Base-by-base conservation (phyloP, 2,797 vertebrate species). In the Silurus aristotelis region DNA sequence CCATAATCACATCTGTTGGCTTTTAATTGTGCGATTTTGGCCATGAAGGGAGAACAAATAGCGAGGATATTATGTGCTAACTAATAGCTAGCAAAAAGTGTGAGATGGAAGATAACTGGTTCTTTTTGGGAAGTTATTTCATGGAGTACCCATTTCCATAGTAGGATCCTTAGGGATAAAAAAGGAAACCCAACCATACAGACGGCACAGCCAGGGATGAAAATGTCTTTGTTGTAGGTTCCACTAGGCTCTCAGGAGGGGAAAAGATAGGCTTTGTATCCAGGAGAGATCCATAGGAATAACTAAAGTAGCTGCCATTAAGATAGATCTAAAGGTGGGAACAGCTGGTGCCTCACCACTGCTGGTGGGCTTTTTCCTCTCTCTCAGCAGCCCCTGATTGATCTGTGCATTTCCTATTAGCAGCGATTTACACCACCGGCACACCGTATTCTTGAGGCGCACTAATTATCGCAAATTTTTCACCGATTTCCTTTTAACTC, bases 191-290 rank as follows among this genome's bases (percentile, higher is more conserved):
- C 19, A 82, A 78, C 27, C 22, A 75, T 80, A 83, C 58, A 80
- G 85, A 86, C 87, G 82, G 82, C 64, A 73, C 72, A 64, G 87
- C 73, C 52, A 80, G 85, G 60, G 72, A 68, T 66, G 67, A 73
- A 81, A 83, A 61, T 55, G 60, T 70, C 82, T 88, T 90, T 90
- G 88, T 90, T 83, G 87, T 85, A 58, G 56, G 19, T 72, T 68
- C 72, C 63, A 63, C 31, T 78, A 60, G 67, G 27, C 81, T 88
- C 79, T 86, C 66, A 72, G 60, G 77, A 85, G 82, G 66, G 25
- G 38, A 88, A 48, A 80, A 46, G 82, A 68, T 73, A 68, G 19
- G 83, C 77, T 64, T 64, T 82, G 77, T 64, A 64, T 87, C 84
- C 78, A 80, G 82, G 83, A 68, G 81, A 77, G 80, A 86, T 86